Evolutionary conservation across 2,888 invertebrate species (phyloP).

Genomic region (Cylloceria caligata): DNA sequence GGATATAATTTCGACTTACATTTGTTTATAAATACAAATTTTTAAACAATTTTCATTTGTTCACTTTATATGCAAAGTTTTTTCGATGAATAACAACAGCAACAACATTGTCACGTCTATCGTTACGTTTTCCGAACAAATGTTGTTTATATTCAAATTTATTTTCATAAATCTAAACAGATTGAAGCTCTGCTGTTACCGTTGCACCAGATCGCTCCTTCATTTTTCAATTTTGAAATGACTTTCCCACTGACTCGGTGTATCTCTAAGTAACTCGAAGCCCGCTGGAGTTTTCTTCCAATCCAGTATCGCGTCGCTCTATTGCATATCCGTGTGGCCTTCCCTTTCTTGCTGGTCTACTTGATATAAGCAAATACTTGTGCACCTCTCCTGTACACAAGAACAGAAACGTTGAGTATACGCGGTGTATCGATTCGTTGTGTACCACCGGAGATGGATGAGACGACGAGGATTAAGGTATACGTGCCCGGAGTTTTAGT

Average conservation of each 20-base stretch:
- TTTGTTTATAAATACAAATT: too few relatives aligned
- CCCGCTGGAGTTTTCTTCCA: not conserved
- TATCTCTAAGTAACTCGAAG: slow-evolving; percentile 37
- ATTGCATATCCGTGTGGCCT: slow-evolving; percentile 34
- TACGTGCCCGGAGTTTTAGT: not conserved
- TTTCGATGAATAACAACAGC: too few relatives aligned
- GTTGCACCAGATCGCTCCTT: slow-evolving; percentile 5
- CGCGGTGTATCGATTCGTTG: slow-evolving; percentile 45
- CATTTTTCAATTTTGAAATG: slow-evolving; percentile 58
- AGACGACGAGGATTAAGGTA: slow-evolving; percentile 1
- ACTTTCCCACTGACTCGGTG: slow-evolving; percentile 17
- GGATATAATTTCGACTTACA: too few relatives aligned
- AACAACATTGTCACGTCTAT: not conserved
- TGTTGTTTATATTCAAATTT: slow-evolving; percentile 36
- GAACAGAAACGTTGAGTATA: slow-evolving; percentile 12
- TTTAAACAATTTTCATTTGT: too few relatives aligned
- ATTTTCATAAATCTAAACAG: slow-evolving; percentile 45
- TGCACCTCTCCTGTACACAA: not conserved
- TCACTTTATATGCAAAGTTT: too few relatives aligned
- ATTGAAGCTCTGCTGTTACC: not conserved
- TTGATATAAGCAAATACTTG: not conserved
- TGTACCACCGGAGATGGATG: slow-evolving; percentile 19
- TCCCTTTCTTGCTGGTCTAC: slow-evolving; percentile 15
- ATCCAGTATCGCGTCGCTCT: slow-evolving; percentile 12
- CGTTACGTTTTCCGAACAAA: not conserved